Base-by-base conservation (phyloP, 2,888 invertebrate genomes). In the Drosophila algonquin region DNA sequence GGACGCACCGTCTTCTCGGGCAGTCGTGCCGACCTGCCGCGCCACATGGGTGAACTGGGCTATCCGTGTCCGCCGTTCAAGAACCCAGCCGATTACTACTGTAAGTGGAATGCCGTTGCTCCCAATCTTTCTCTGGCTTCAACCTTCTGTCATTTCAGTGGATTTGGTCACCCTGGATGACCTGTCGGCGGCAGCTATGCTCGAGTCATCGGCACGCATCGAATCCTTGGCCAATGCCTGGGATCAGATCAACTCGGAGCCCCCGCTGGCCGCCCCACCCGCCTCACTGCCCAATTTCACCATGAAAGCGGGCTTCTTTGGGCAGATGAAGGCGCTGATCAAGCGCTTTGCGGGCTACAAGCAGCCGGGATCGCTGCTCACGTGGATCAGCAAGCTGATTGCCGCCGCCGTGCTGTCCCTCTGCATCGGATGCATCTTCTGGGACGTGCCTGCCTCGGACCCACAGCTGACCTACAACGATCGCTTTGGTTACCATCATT, bases 31-130 rank as follows among this genome's bases (percentile, higher is more conserved):
- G 97, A 98, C 91, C 96, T 98, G 96, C 94, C 98, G 91, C 96
- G 97, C 89, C 98, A 98, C 93, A 98, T 98, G 93, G 96, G 96
- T 60, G 95, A 95, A 57, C 93, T 94, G 76, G 98, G 98, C 89
- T 98, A 98, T 93, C 98, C 98, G 2, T 98, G 98, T 92, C 98
- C 98, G 14, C 96, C 98, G 0, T 98, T 97, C 92, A 98, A 98
- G 93, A 98, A 98, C 91, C 98, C 98, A 56, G 98, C 98, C 0
- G 98, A 98, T 93, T 98, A 98, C 91, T 98, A 98, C 91, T 94
- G 97, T 97, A 93, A 95, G 96, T 94, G 68, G 44, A 5, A 32
- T 12, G 45, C 32, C 40, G 1, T 54, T 16, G 0, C 8, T 16
- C 5, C 9, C 7, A 12, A 2, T 14, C 3, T 12, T 4, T 0